phyloP scores from a whole-genome alignment of 2,888 invertebrate species.

The Epiblema foenella region DNA sequence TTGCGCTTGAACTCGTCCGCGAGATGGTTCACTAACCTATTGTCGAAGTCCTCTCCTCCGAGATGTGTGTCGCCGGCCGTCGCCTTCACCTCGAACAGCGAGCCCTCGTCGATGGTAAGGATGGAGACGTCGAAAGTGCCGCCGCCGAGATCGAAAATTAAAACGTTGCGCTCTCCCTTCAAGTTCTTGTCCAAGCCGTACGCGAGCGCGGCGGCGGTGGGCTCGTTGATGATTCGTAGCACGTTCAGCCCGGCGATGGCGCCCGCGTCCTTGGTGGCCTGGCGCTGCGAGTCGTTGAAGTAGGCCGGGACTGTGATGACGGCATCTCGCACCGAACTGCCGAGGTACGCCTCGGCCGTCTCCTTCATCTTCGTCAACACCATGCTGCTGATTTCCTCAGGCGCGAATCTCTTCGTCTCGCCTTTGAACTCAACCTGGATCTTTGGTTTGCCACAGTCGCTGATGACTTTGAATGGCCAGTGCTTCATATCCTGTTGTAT shows the following conservation, averaged over 20 bases:
- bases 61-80: slow-evolving; percentile 92
- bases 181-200: no score
- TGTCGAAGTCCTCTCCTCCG: slow-evolving; percentile 88
- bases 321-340: slow-evolving; percentile 87
- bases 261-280: slow-evolving; percentile 91
- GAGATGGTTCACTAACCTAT: slow-evolving; percentile 85
- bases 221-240: no score
- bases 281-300: no score
- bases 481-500: slow-evolving; percentile 90
- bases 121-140: no score
- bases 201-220: no score
- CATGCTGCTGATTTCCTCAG: slow-evolving; percentile 88
- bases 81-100: slow-evolving; percentile 89
- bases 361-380: slow-evolving; percentile 60
- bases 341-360: no score
- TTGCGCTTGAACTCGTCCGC: slow-evolving; percentile 87
- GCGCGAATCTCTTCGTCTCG: no score
- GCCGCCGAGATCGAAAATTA: slow-evolving; percentile 84
- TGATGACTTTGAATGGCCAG: slow-evolving; percentile 90
- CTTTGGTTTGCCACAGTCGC: no score
- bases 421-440: no score
- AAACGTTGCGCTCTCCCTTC: slow-evolving; percentile 79
- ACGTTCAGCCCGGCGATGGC: slow-evolving; percentile 83
- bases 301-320: slow-evolving; percentile 90
- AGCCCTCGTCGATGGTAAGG: slow-evolving; percentile 89